These are phyloP conservation scores for Pandemis cinnamomeana DNA, from an alignment of 2,888 invertebrate species.

Conservation along the genomic window DNA sequence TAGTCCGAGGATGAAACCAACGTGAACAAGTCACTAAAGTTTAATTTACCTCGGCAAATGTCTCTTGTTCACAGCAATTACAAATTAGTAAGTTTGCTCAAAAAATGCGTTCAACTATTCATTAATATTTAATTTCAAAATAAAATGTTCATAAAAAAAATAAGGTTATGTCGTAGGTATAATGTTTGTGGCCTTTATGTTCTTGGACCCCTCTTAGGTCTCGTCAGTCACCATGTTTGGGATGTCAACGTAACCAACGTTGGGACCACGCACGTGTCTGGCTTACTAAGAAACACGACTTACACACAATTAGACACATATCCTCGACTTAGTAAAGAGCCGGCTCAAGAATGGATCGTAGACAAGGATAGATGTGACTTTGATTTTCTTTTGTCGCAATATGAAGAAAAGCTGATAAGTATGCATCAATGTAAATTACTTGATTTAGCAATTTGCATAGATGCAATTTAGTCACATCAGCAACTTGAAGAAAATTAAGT, in stretches of 20 bases:
- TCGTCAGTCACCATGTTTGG: conserved; percentile 26
- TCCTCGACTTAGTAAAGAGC: neutral
- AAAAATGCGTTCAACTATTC: too few relatives aligned
- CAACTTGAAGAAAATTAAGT: too few relatives aligned
- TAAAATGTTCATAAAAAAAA: neutral
- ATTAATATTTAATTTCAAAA: too few relatives aligned
- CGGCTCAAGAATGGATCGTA: neutral
- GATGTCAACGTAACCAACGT: conserved; percentile 16
- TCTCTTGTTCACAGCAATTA: neutral
- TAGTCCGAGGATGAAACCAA: conserved; percentile 13
- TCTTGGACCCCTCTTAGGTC: conserved; percentile 20
- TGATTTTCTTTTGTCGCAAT: neutral
- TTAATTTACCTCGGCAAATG: neutral
- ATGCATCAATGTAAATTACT: too few relatives aligned
- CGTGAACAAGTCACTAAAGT: conserved; percentile 11
- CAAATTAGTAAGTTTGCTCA: too few relatives aligned
- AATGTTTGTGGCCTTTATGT: neutral
- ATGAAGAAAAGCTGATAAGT: too few relatives aligned
- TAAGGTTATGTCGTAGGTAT: neutral
- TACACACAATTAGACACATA: conserved; percentile 16
- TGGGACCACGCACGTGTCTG: conserved; percentile 25
- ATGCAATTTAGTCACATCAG: too few relatives aligned
- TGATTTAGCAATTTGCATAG: too few relatives aligned
- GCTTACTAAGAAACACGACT: conserved; percentile 19
- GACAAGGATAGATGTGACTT: neutral